Evolutionary conservation across 2,797 vertebrate species (phyloP).

Genomic region (Gambelia wislizenii): DNA sequence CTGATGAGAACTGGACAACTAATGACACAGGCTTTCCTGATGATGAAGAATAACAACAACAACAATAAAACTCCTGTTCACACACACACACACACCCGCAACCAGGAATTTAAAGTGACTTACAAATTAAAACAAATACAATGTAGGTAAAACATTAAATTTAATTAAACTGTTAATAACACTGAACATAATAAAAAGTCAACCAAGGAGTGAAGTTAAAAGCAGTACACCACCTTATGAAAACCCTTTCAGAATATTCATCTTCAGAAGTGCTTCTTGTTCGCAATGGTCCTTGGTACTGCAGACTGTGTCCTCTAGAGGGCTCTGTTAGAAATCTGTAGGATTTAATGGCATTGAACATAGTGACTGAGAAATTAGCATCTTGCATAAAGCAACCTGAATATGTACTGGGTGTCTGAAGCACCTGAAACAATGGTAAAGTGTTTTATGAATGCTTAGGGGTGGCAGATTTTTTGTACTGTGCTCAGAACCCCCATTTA

Average conservation of each 20-base stretch:
- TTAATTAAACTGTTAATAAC: too few relatives aligned
- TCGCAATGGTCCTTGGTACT: not conserved
- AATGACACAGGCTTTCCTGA: not conserved
- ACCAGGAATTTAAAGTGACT: too few relatives aligned
- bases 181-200: too few relatives aligned
- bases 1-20: not conserved
- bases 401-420: not conserved
- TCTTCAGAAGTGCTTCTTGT: not conserved
- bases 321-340: not conserved
- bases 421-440: not conserved
- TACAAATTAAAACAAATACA: too few relatives aligned
- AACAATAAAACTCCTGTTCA: too few relatives aligned
- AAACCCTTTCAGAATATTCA: not conserved
- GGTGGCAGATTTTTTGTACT: too few relatives aligned
- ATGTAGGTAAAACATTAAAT: too few relatives aligned
- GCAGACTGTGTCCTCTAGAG: not conserved
- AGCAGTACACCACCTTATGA: too few relatives aligned
- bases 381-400: not conserved
- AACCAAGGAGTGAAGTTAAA: too few relatives aligned
- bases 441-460: too few relatives aligned
- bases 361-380: not conserved
- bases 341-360: not conserved
- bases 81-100: too few relatives aligned
- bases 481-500: not conserved
- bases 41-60: too few relatives aligned